A percentile compares a stretch with the other conserved stretches of the same genome.
These are phyloP conservation scores for Chelmon rostratus DNA, from an alignment of 2,797 vertebrate genomes.

Conservation along the genomic window DNA sequence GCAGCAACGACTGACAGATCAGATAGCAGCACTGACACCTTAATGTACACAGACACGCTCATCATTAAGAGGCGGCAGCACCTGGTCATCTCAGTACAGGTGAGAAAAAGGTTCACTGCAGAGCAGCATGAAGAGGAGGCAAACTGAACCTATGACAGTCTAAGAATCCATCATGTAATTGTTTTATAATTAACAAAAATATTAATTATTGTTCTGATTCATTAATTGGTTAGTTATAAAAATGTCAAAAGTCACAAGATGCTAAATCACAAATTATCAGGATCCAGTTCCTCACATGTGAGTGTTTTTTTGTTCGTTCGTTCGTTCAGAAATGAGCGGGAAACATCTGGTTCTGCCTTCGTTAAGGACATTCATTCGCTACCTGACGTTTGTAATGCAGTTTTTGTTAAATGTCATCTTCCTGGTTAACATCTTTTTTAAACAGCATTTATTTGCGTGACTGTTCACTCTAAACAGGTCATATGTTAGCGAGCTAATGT, in stretches of 20 bases:
- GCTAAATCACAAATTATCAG: neutral
- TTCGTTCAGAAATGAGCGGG: no score
- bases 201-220: neutral
- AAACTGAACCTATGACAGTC: no score
- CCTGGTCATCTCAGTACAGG: slow-evolving; percentile 26
- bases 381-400: no score
- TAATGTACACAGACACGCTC: neutral
- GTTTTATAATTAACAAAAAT: neutral
- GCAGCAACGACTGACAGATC: slow-evolving; percentile 42
- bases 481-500: neutral
- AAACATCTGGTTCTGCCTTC: neutral
- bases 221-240: neutral
- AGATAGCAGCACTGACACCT: slow-evolving; percentile 38
- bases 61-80: neutral
- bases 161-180: neutral
- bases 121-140: neutral
- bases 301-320: no score
- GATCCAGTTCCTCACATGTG: neutral
- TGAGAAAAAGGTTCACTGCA: neutral
- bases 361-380: no score
- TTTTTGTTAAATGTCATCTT: neutral
- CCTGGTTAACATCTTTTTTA: neutral
- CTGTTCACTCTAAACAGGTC: neutral
- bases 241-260: neutral
- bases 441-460: neutral